Evolutionary conservation across 2,888 invertebrate species (phyloP).

Genomic region (Dendrolimus pini): DNA sequence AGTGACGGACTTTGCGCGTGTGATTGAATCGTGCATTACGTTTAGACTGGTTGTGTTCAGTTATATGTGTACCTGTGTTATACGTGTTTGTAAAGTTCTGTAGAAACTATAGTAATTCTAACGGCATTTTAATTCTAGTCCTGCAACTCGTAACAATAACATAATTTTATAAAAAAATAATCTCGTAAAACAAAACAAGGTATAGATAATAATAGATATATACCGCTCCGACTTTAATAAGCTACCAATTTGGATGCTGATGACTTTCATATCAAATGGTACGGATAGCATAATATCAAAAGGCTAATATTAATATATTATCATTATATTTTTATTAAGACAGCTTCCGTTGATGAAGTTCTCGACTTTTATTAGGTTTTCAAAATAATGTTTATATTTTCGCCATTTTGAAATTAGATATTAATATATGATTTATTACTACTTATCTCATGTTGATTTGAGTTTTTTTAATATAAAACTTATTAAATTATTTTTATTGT

Average conservation of each 20-base stretch:
- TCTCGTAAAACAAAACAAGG: too few relatives aligned
- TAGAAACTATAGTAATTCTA: too few relatives aligned
- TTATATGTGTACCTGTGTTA: too few relatives aligned
- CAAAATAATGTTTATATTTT: not conserved
- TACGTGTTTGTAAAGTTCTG: too few relatives aligned
- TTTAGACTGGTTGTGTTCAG: too few relatives aligned
- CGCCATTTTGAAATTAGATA: not conserved
- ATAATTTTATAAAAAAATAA: not conserved
- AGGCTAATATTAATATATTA: not conserved
- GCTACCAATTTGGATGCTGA: not conserved
- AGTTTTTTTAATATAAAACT: too few relatives aligned
- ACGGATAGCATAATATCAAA: not conserved
- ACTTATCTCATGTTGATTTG: not conserved
- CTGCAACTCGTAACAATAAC: not conserved
- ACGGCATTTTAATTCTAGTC: too few relatives aligned
- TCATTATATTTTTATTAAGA: slow-evolving; percentile 5
- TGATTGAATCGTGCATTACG: too few relatives aligned
- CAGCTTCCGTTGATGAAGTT: slow-evolving; percentile 16
- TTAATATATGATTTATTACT: not conserved
- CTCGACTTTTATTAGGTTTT: slow-evolving; percentile 8
- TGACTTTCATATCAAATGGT: not conserved
- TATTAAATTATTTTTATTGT: too few relatives aligned
- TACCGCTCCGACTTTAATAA: not conserved
- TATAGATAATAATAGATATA: too few relatives aligned
- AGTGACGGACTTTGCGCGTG: too few relatives aligned